A percentile compares a stretch with the other conserved stretches of the same genome.
phyloP scores from a whole-genome alignment of 64 coral and sea anemone genomes.

The Pocillopora damicornis region DNA sequence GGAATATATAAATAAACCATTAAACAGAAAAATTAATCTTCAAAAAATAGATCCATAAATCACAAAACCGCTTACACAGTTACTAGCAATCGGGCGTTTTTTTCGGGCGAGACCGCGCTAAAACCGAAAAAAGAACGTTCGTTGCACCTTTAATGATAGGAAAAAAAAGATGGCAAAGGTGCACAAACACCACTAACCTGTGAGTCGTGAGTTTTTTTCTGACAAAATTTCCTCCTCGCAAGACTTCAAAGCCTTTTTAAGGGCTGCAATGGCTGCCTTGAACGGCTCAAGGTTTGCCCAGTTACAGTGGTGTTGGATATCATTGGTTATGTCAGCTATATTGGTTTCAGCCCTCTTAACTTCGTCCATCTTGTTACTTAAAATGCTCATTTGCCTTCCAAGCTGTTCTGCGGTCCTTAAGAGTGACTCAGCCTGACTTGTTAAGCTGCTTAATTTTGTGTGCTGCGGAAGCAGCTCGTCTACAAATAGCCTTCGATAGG shows the following conservation, averaged over 20 bases:
- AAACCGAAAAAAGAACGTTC: too few species aligned
- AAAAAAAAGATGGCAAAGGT: too few species aligned
- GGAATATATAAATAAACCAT: too few species aligned
- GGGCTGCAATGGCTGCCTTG: background rate
- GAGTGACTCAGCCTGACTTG: background rate
- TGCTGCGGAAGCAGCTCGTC: background rate
- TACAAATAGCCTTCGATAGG: background rate
- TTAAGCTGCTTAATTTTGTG: background rate
- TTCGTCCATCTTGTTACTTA: background rate
- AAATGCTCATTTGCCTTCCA: background rate
- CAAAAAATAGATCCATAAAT: too few species aligned
- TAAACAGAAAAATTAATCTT: too few species aligned
- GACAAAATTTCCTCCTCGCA: background rate
- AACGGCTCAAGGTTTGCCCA: background rate
- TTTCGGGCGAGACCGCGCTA: too few species aligned
- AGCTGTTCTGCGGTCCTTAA: background rate
- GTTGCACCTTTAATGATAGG: too few species aligned
- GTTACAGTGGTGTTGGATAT: background rate
- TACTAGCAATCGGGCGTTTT: too few species aligned
- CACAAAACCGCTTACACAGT: too few species aligned
- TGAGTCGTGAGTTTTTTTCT: background rate
- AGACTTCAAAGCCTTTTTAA: background rate
- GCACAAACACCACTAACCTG: background rate
- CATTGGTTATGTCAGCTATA: background rate
- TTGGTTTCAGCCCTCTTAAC: background rate